phyloP scores from a whole-genome alignment of 2,888 invertebrate species.

The Zhengitettix transpicula region DNA sequence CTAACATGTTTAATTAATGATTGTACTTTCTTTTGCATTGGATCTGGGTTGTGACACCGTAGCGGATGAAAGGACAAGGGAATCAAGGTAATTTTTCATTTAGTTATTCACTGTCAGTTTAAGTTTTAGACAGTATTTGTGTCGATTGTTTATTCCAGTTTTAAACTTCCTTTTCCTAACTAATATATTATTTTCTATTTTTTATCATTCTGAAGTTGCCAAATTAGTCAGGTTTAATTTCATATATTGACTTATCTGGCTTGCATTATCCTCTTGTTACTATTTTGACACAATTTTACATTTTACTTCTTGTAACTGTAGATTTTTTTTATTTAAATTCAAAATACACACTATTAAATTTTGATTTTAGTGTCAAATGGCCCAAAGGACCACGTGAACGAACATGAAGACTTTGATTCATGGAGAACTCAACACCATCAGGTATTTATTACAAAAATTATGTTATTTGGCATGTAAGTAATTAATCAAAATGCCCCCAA shows the following conservation, averaged over 20 bases:
- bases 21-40: slow-evolving; percentile 15
- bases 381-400: slow-evolving; percentile 62
- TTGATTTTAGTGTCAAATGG: slow-evolving; percentile 47
- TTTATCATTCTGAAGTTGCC: too few relatives aligned
- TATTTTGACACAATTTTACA: too few relatives aligned
- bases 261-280: too few relatives aligned
- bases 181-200: too few relatives aligned
- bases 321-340: too few relatives aligned
- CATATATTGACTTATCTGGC: too few relatives aligned
- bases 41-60: slow-evolving; percentile 23
- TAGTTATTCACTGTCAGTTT: not conserved
- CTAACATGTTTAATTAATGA: slow-evolving; percentile 14
- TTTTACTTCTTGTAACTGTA: too few relatives aligned
- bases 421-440: slow-evolving; percentile 58
- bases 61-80: slow-evolving; percentile 79
- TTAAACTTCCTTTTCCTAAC: too few relatives aligned
- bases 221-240: too few relatives aligned
- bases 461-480: not conserved
- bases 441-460: slow-evolving; percentile 19
- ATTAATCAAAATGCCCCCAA: not conserved
- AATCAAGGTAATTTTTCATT: slow-evolving; percentile 50
- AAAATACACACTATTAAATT: too few relatives aligned
- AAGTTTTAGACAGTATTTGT: not conserved
- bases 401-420: slow-evolving; percentile 60
- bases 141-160: not conserved